Base-by-base conservation (phyloP, 2,888 invertebrate species). In the Colletes collaris region DNA sequence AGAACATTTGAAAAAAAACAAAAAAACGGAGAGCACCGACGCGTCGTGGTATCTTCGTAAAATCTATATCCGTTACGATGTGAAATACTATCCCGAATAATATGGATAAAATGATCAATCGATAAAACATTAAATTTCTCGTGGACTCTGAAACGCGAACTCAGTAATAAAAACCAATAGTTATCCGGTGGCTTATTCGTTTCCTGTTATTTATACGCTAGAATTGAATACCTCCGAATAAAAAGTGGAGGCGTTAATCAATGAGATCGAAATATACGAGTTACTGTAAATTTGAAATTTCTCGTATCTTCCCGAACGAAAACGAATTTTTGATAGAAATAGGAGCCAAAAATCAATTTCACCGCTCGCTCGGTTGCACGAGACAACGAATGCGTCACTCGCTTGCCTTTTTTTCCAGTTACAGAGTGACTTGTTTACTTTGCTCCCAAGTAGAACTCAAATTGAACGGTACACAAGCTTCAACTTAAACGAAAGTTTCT, bases 41-140 rank as follows among this genome's bases (percentile, higher is more conserved):
- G 3, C n/a, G 46, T 37, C 19, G 27, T 50, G 66, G 11, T 56
- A 55, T 19, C 27, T 59, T 35, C 16, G 37, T 35, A 46, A 10
- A 63, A 76, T 64, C 68, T 50, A 58, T 35, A 46, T 56, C 27
- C 46, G 16, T 8, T 16, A 7, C 11, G n/a, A 50, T 62, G 55
- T 68, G 77, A 77, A 77, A 55, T 76, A 53, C 49, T 59, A 50
- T 40, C 4, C 55, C 49, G 16, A 19, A 40, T 64, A 64, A 69
- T 65, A 65, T 50, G 58, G 62, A 69, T 58, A 49, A 64, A 78
- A 59, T 64, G 68, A 77, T 59, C 50, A 49, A 52, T 8, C n/a
- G 50, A 44, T 60, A 50, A 50, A 56, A 27, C 35, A 62, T 59
- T 59, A 44, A 58, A 60, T 46, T 69, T 46, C 50, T 19, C n/a